Evolutionary conservation across 2,888 invertebrate genomes (phyloP).

Genomic region (Lomographa bimaculata): DNA sequence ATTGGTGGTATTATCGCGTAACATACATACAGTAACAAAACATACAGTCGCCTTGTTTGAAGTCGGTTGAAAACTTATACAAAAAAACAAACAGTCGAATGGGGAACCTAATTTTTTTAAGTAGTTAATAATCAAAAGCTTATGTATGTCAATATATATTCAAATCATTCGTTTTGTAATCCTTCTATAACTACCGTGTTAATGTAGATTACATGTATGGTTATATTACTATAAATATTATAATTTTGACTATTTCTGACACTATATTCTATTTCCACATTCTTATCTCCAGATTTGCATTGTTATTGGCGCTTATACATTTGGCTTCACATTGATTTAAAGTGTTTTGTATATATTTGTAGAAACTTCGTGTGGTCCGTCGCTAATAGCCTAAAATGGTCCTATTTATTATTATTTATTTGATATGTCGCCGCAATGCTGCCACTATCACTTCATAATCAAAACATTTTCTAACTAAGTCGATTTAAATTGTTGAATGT

Average conservation of each 20-base stretch:
- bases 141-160: conserved; percentile 1
- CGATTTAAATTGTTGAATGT: conserved; percentile 10
- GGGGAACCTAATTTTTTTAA: no score
- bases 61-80: no score
- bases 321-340: conserved; percentile 9
- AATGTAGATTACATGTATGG: background rate
- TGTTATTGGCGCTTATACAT: conserved; percentile 15
- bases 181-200: background rate
- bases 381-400: conserved; percentile 15
- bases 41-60: no score
- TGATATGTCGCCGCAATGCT: conserved; percentile 13
- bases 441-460: conserved; percentile 16
- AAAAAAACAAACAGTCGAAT: no score
- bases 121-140: no score
- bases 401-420: conserved; percentile 27
- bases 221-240: background rate
- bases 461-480: conserved; percentile 4
- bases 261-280: conserved; percentile 13
- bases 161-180: conserved; percentile 1
- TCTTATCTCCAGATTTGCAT: conserved; percentile 21
- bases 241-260: conserved; percentile 4
- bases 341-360: conserved; percentile 18
- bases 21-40: no score
- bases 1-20: no score
- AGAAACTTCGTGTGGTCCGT: conserved; percentile 30